Evolutionary conservation across 2,888 invertebrate genomes (phyloP), one percentile per base, ranked within the genome.

Genomic region (Nycteola revayana): DNA sequence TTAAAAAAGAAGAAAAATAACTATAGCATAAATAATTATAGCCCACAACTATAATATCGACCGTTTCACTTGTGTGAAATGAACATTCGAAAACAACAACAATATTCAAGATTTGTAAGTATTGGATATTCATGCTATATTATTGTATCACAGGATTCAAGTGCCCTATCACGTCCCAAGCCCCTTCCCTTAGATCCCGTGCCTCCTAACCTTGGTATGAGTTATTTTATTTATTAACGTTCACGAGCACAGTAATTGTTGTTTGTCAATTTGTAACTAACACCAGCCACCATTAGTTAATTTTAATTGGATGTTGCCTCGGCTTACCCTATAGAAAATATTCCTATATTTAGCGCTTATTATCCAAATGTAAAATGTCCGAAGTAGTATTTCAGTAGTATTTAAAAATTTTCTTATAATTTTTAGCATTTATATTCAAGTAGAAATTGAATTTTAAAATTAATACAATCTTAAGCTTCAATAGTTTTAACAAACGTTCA

Each of bases 181-280:
- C 21, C 45, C 60, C 39, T 33, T 37, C 41, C 49, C 54, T 27
- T 47, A 42, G 28, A 44, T 35, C 48, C 41, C 36, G 34, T 43
- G 29, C 42, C 43, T 50, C 37, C 37, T 58, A 43, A 54, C 42
- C 47, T 30, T 49, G 60, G 60, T 61, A 63, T 51, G 60, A 56
- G 27, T 43, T 50, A 32, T 49, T 58, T 48, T 42, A 38, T 30
- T 39, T 39, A 40, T 41, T 47, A 53, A 58, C 48, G 40, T 44
- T 42, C 51, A 54, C 47, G 45, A 54, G 62, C 56, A 61, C 54
- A 32, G 31, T 43, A 41, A 31, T 28, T 29, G 17, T 60, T 53
- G 49, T 49, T 41, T 53, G 49, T 56, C 47, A 49, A 41, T 32
- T 46, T 61, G 55, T 60, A 50, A 68, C 69, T 68, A 68, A 68